These are phyloP conservation scores for Passer montanus DNA, from an alignment of 2,113 vertebrate genomes.

Conservation along the genomic window DNA sequence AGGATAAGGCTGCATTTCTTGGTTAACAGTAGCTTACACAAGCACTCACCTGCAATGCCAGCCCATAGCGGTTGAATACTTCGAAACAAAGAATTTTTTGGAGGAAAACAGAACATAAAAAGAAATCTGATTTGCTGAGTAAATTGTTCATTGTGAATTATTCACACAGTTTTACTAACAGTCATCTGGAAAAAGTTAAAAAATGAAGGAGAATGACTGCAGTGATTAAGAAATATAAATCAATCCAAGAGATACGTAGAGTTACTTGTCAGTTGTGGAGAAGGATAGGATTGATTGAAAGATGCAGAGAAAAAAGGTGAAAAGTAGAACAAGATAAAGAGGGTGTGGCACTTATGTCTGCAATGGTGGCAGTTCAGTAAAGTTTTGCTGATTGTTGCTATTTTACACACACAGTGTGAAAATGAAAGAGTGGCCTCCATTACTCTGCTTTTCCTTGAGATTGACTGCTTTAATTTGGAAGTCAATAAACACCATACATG, in stretches of 20 bases:
- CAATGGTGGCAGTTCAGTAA: neutral
- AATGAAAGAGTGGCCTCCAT: neutral
- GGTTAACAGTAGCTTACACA: neutral
- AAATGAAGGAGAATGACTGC: neutral
- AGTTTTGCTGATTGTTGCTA: slow-evolving; percentile 14
- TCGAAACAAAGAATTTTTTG: neutral
- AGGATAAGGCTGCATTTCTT: neutral
- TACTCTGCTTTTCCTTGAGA: slow-evolving; percentile 21
- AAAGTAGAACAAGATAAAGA: neutral
- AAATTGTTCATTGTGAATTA: neutral
- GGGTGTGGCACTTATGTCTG: neutral
- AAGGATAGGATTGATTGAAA: neutral
- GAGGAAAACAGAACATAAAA: neutral
- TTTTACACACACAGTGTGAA: neutral
- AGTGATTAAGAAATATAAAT: slow-evolving; percentile 12
- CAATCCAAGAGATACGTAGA: neutral
- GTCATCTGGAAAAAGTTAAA: slow-evolving; percentile 43
- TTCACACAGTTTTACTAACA: neutral
- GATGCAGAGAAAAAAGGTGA: neutral
- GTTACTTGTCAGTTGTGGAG: neutral
- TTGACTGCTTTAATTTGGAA: slow-evolving; percentile 61
- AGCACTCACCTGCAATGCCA: neutral
- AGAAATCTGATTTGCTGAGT: neutral
- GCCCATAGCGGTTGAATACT: neutral
- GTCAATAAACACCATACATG: slow-evolving; percentile 57